phyloP scores from a whole-genome alignment of 2,797 vertebrate species.

The Melanitta fusca region DNA sequence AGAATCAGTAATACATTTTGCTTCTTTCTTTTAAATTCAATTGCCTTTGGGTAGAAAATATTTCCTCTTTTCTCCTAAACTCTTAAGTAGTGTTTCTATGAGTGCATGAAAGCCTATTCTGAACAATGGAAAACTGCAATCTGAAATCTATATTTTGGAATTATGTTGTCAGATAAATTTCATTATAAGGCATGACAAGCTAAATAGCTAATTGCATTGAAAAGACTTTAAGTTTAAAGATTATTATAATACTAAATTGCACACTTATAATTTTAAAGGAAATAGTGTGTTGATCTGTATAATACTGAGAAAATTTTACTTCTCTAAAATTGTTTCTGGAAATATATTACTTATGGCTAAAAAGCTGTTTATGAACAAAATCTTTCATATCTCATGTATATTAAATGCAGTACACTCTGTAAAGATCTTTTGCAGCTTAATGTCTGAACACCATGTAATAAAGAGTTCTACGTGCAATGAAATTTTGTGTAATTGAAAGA shows the following conservation, averaged over 20 bases:
- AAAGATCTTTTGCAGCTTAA: not conserved
- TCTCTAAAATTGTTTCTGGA: not conserved
- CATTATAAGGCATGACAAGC: not conserved
- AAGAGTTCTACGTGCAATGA: not conserved
- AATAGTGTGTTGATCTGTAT: not conserved
- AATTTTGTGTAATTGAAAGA: constrained; percentile 21
- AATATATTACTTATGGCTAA: not conserved
- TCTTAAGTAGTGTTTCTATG: not conserved
- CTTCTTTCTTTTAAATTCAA: not conserved
- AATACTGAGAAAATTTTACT: not conserved
- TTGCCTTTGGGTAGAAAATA: not conserved
- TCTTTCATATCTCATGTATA: not conserved
- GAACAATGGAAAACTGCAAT: not conserved
- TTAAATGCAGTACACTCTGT: not conserved
- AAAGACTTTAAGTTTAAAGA: not conserved
- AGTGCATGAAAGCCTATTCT: not conserved
- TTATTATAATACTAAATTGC: not conserved
- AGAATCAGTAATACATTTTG: not conserved
- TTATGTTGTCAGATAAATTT: not conserved
- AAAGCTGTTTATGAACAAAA: constrained; percentile 18
- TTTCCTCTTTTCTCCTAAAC: constrained; percentile 18
- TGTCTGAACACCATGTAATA: constrained; percentile 2
- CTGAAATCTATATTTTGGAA: constrained; percentile 28
- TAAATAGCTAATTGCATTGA: not conserved
- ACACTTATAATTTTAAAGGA: not conserved